phyloP scores from a whole-genome alignment of 1,140 invertebrate species.

The Bombus superbus region DNA sequence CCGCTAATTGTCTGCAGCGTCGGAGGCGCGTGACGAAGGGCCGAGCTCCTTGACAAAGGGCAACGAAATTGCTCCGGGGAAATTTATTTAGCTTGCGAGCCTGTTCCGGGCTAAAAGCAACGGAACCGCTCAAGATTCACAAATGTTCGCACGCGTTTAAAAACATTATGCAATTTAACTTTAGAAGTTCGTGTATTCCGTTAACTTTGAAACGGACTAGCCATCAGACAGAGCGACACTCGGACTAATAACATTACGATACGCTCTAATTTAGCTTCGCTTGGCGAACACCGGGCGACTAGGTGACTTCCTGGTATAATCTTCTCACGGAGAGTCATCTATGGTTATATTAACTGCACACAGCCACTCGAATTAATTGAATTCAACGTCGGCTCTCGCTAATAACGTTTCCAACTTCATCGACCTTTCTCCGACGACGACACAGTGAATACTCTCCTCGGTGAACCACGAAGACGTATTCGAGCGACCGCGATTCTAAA shows the following conservation, averaged over 20 bases:
- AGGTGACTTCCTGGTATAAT: background rate
- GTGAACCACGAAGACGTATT: too few relatives aligned
- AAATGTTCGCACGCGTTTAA: background rate
- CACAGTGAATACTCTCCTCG: too few relatives aligned
- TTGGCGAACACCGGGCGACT: too few relatives aligned
- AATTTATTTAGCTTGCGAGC: background rate
- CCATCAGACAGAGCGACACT: background rate
- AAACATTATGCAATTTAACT: background rate
- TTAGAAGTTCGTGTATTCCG: background rate
- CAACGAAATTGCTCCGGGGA: slow-evolving; percentile 1
- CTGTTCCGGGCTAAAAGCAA: background rate
- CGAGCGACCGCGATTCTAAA: background rate
- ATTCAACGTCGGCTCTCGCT: background rate
- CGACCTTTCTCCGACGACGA: background rate
- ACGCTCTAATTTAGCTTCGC: background rate
- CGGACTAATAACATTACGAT: slow-evolving; percentile 1
- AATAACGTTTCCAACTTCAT: slow-evolving; percentile 11
- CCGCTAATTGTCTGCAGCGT: slow-evolving; percentile 29
- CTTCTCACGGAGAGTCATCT: background rate
- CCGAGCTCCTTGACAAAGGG: slow-evolving; percentile 36
- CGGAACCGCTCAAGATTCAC: background rate
- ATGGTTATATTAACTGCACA: slow-evolving; percentile 10
- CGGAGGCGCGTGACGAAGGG: background rate
- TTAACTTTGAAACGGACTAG: background rate
- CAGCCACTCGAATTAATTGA: slow-evolving; percentile 16